Conservation (phyloP, 92 coral and sea anemone genomes). For the Micromussa lordhowensis region DNA sequence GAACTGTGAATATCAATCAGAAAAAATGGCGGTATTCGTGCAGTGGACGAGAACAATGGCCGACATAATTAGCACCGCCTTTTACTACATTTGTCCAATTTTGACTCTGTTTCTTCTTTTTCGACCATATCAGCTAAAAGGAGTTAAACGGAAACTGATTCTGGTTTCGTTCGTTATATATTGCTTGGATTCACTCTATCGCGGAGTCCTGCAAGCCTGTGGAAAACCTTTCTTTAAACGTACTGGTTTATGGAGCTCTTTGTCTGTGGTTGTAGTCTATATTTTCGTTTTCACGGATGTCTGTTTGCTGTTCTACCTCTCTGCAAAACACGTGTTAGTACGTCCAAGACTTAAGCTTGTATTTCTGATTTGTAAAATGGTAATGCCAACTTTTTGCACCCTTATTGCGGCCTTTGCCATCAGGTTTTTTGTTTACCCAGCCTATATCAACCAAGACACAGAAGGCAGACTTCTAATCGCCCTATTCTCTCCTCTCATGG, state of each 20-base stretch:
- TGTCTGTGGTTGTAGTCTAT: background rate
- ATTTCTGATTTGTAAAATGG: background rate
- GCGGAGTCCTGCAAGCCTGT: background rate
- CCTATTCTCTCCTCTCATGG: conserved; percentile 6
- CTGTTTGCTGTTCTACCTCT: background rate
- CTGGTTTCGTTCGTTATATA: too few relatives aligned
- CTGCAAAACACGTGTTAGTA: background rate
- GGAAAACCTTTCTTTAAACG: background rate
- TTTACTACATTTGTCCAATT: background rate
- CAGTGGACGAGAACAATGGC: conserved; percentile 2
- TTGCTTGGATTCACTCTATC: too few relatives aligned
- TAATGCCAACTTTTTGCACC: background rate
- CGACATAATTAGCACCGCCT: background rate
- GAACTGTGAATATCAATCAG: background rate
- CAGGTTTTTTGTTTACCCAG: background rate
- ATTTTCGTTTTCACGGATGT: background rate
- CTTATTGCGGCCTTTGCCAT: background rate
- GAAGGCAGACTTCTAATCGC: background rate
- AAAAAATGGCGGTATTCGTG: background rate
- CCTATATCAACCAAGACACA: background rate
- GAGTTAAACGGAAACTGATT: too few relatives aligned
- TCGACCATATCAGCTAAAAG: too few relatives aligned
- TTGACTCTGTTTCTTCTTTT: too few relatives aligned
- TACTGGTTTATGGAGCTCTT: background rate
- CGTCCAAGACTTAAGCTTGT: background rate